Conservation (phyloP, 2,888 invertebrate genomes). For the Diogma glabrata region DNA sequence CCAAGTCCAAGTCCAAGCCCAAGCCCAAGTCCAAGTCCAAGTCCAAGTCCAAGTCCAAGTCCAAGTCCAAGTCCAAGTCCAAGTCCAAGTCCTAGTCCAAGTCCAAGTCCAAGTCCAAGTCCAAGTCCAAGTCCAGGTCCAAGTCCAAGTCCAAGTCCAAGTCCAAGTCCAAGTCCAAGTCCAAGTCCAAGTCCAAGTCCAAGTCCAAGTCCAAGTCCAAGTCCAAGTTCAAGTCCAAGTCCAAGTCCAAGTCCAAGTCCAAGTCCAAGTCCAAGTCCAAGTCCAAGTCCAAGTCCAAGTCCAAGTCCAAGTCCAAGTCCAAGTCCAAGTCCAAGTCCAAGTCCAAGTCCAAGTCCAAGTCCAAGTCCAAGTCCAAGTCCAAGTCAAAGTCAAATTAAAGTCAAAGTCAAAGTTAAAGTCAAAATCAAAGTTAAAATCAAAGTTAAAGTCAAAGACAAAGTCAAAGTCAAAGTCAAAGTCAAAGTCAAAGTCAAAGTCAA, state of each 20-base stretch:
- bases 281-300: background rate
- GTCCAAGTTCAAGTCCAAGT: conserved; percentile 3
- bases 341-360: background rate
- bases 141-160: conserved; percentile 1
- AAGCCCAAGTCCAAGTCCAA: no score
- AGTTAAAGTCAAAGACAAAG: no score
- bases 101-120: conserved; percentile 3
- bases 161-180: background rate
- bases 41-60: conserved; percentile 5
- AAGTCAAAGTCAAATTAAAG: background rate
- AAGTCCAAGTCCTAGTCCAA: conserved; percentile 1
- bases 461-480: background rate
- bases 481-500: background rate
- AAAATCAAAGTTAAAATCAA: no score
- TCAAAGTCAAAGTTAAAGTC: background rate
- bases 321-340: background rate
- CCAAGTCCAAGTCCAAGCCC: no score
- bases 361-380: background rate
- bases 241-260: conserved; percentile 1
- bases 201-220: background rate
- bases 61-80: conserved; percentile 4
- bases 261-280: conserved; percentile 4
- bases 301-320: background rate
- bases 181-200: background rate
- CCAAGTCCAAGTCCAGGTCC: conserved; percentile 1